These are phyloP conservation scores for Epizoanthus fatuus DNA, from an alignment of 92 coral and sea anemone species.

Conservation along the genomic window DNA sequence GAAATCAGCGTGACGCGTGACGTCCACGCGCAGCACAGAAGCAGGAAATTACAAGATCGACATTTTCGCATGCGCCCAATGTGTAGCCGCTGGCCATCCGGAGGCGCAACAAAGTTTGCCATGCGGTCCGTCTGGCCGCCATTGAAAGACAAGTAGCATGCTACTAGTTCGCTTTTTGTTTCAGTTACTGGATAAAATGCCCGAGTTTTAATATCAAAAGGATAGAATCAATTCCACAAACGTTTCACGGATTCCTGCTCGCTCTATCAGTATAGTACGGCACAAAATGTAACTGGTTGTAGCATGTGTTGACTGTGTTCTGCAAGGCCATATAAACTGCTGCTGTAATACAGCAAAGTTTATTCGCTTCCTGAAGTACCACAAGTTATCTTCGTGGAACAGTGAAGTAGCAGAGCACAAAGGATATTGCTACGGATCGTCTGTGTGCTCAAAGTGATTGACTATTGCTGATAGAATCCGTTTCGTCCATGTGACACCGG, in stretches of 20 bases:
- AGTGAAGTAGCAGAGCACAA: constrained; percentile 7
- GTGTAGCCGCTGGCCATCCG: too few species aligned
- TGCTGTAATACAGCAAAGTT: background rate
- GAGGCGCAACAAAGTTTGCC: too few species aligned
- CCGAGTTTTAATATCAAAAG: too few species aligned
- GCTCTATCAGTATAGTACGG: background rate
- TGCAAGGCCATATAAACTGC: background rate
- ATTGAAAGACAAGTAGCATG: too few species aligned
- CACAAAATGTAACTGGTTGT: background rate
- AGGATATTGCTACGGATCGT: constrained; percentile 14
- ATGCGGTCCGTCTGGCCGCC: too few species aligned
- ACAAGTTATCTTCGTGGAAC: background rate
- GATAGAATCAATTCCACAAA: too few species aligned
- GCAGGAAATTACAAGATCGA: too few species aligned
- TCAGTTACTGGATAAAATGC: too few species aligned
- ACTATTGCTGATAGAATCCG: background rate
- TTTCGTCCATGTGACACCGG: background rate
- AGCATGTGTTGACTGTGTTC: background rate
- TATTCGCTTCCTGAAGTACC: constrained; percentile 2
- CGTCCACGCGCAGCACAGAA: too few species aligned
- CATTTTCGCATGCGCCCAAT: too few species aligned
- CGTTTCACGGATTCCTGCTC: background rate
- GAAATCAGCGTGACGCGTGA: background rate
- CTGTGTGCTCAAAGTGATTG: constrained; percentile 26
- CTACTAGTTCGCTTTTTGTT: too few species aligned